Evolutionary conservation across 2,797 vertebrate species (phyloP).

Genomic region (Chloroceryle amazona): DNA sequence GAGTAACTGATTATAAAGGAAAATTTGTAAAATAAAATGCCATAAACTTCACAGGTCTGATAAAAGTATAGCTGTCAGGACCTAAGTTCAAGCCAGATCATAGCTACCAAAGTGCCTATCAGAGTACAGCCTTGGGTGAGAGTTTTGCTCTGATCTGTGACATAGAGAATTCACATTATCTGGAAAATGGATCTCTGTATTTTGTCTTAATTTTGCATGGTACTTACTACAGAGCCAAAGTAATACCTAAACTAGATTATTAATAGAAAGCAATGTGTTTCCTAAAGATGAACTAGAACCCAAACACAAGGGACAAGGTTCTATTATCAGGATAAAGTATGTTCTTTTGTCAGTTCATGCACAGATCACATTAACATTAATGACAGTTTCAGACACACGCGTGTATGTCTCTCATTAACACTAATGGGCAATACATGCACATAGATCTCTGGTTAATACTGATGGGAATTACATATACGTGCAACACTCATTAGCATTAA

Average conservation of each 20-base stretch:
- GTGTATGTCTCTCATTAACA: background rate
- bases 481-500: slow-evolving; percentile 45
- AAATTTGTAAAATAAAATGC: background rate
- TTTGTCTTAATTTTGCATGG: background rate
- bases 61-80: background rate
- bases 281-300: background rate
- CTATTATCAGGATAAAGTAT: background rate
- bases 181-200: background rate
- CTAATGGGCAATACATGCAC: background rate
- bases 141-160: background rate
- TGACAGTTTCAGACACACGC: background rate
- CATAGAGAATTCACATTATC: background rate
- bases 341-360: background rate
- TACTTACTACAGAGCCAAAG: background rate
- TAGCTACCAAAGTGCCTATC: background rate
- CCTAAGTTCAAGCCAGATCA: background rate
- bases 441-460: background rate
- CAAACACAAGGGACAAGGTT: background rate
- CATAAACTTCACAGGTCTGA: background rate
- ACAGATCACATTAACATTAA: background rate
- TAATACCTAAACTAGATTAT: background rate
- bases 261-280: background rate
- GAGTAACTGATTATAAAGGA: background rate
- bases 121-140: background rate
- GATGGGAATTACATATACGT: background rate